Evolutionary conservation across 2,113 vertebrate species (phyloP), one percentile per base, ranked within the genome.

Genomic region (Otolemur garnettii): DNA sequence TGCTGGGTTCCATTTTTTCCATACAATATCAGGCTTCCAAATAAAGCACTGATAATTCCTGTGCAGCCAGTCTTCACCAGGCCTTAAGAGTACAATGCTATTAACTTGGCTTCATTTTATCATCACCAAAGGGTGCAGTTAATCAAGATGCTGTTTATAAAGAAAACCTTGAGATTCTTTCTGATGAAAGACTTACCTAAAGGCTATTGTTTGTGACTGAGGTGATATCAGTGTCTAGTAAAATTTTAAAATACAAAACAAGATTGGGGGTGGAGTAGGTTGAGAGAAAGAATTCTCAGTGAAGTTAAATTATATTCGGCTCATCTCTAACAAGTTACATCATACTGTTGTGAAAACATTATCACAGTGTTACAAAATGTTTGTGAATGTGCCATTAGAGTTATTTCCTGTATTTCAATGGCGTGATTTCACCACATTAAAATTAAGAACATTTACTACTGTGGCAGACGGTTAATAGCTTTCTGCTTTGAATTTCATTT

Each of bases 261-360:
- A 64, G 71, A 68, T 69, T 71, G 83, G 55, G 42, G 50, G 38
- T n/a, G 15, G 50, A 95, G 8, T 24, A 75, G n/a, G 18, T 7
- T 19, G 69, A 93, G 26, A 94, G 50, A 87, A 55, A 95, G 81
- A 77, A 62, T 88, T 81, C 78, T 83, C 60, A 28, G 35, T 90
- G 86, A 95, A 57, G 81, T 83, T 71, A 83, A 93, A 90, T 97
- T 90, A 84, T 35, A 64, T 62, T 71, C 71, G 89, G 21, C 75
- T 68, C 26, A 59, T 71, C 50, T 90, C 24, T 97, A 95, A 82
- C 22, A 71, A 12, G 60, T 83, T 86, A 26, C 68, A 69, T 95
- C 64, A 30, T 68, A 50, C 59, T 93, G 62, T 90, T 95, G 90
- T 74, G 96, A 97, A 97, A 98, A 96, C 59, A 86, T 82, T 66